Conservation (phyloP, 2,113 vertebrate species). For the Syrmaticus mikado region DNA sequence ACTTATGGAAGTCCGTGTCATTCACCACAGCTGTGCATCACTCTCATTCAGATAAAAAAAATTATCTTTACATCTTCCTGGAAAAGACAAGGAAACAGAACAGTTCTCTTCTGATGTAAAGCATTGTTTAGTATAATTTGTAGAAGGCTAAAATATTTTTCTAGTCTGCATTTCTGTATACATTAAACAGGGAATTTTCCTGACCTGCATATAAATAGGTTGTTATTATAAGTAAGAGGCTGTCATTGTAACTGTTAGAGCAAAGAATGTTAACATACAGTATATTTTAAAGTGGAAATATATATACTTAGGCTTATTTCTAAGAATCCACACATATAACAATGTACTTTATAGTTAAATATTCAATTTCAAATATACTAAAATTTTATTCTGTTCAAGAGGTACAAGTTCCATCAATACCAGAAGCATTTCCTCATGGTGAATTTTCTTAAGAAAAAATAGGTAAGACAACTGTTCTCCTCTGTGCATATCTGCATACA, state of each 20-base stretch:
- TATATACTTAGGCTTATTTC: neutral
- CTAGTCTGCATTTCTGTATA: neutral
- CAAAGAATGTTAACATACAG: neutral
- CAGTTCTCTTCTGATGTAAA: neutral
- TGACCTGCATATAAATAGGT: neutral
- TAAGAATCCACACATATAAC: neutral
- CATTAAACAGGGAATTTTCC: neutral
- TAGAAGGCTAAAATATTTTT: neutral
- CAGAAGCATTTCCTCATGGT: neutral
- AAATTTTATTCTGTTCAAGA: neutral
- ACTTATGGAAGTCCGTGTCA: slow-evolving; percentile 88
- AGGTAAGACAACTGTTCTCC: accelerated
- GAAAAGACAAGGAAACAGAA: slow-evolving; percentile 59
- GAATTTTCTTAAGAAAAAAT: neutral
- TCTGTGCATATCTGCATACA: accelerated
- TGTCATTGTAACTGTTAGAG: neutral
- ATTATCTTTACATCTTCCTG: slow-evolving; percentile 63
- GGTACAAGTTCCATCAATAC: neutral
- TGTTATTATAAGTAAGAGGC: neutral
- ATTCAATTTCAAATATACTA: neutral
- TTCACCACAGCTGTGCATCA: slow-evolving; percentile 82
- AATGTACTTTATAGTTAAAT: neutral
- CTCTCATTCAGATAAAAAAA: slow-evolving; percentile 75
- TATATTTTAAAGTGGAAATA: neutral
- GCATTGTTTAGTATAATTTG: neutral